phyloP scores from a whole-genome alignment of 2,888 invertebrate species.

The Hydriomena furcata region DNA sequence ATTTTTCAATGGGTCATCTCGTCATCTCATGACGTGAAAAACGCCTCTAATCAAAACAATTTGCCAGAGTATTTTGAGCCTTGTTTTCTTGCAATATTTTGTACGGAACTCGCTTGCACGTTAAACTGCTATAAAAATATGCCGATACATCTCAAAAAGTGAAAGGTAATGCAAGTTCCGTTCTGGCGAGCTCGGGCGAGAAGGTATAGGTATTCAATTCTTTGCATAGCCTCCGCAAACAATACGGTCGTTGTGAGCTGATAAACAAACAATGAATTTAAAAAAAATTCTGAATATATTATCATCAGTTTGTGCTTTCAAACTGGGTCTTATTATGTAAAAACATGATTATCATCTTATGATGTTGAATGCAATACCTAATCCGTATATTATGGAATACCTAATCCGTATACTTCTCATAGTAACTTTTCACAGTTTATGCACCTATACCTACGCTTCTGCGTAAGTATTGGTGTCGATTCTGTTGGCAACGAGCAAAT shows the following conservation, averaged over 20 bases:
- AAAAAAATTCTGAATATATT: conserved; percentile 5
- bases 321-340: neutral
- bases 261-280: conserved; percentile 14
- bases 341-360: too few species aligned
- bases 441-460: too few species aligned
- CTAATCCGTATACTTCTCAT: too few species aligned
- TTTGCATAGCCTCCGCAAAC: conserved; percentile 7
- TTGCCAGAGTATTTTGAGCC: conserved; percentile 19
- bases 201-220: conserved; percentile 14
- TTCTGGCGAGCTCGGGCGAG: conserved; percentile 34
- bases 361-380: too few species aligned
- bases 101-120: neutral
- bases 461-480: too few species aligned
- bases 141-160: conserved; percentile 44
- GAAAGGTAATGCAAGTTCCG: conserved; percentile 55
- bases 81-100: conserved; percentile 14
- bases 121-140: conserved; percentile 19
- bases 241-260: conserved; percentile 1
- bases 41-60: conserved; percentile 25
- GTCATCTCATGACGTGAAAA: conserved; percentile 21
- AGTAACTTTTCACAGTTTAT: too few species aligned
- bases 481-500: too few species aligned
- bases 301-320: neutral
- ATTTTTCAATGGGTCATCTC: conserved; percentile 26
- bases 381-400: too few species aligned